A percentile compares a stretch with the other conserved stretches of the same genome.
These are phyloP conservation scores for Uloborus plumipes DNA, from an alignment of 2,888 invertebrate genomes.

Conservation along the genomic window DNA sequence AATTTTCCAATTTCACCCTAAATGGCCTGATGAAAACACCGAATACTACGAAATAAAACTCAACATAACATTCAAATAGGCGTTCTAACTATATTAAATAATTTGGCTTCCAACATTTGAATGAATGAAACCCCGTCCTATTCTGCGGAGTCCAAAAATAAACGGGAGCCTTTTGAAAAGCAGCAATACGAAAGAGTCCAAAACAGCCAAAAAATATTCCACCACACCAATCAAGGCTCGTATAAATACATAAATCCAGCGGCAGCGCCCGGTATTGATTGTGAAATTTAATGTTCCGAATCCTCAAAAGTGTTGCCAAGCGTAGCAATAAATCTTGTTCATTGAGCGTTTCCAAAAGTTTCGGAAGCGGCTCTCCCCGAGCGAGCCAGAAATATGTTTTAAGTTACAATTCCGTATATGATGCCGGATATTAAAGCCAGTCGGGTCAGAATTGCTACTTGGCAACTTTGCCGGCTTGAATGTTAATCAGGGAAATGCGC, in stretches of 20 bases:
- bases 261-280: slow-evolving; percentile 39
- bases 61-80: no score
- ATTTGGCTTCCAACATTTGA: no score
- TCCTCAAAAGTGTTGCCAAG: slow-evolving; percentile 32
- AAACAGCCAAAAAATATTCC: no score
- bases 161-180: no score
- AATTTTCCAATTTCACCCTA: no score
- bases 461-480: slow-evolving; percentile 49
- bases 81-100: no score
- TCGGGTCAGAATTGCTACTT: slow-evolving; percentile 54
- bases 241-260: slow-evolving; percentile 23
- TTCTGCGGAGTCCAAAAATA: no score
- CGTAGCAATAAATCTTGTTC: slow-evolving; percentile 47
- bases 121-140: no score
- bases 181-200: no score
- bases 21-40: no score
- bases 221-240: slow-evolving; percentile 40
- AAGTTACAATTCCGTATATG: slow-evolving; percentile 55
- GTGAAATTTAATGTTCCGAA: slow-evolving; percentile 52
- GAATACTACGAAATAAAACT: no score
- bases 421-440: slow-evolving; percentile 50
- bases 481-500: slow-evolving; percentile 51
- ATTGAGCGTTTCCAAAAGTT: slow-evolving; percentile 63
- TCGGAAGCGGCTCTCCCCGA: slow-evolving; percentile 47
- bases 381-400: slow-evolving; percentile 55